Evolutionary conservation across 2,797 vertebrate species (phyloP).

Genomic region (Ara ararauna): DNA sequence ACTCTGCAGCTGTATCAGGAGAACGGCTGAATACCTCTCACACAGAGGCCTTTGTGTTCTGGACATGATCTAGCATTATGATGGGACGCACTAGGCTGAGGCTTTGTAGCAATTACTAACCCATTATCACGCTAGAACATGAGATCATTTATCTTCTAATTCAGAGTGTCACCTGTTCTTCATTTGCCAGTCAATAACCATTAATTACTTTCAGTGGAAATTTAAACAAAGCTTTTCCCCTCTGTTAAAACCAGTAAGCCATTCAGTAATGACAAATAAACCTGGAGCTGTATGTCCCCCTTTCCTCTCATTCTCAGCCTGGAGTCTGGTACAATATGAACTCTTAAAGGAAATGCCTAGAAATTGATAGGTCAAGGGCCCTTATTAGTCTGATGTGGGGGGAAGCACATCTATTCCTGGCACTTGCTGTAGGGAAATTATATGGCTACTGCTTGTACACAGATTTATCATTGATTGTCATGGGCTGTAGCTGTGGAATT

Average conservation of each 20-base stretch:
- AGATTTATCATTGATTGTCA: background rate
- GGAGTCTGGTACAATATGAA: slow-evolving; percentile 70
- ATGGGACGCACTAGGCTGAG: slow-evolving; percentile 75
- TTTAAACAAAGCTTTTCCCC: slow-evolving; percentile 83
- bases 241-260: slow-evolving; percentile 81
- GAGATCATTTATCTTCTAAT: slow-evolving; percentile 87
- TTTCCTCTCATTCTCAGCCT: slow-evolving; percentile 70
- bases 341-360: slow-evolving; percentile 82
- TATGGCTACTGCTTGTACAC: slow-evolving; percentile 14
- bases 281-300: slow-evolving; percentile 69
- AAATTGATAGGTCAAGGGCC: slow-evolving; percentile 83
- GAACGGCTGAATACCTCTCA: slow-evolving; percentile 76
- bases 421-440: background rate
- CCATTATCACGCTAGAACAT: slow-evolving; percentile 88
- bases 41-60: slow-evolving; percentile 91
- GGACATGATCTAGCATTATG: slow-evolving; percentile 84
- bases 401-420: slow-evolving; percentile 53
- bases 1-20: slow-evolving; percentile 80
- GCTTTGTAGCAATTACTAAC: slow-evolving; percentile 86
- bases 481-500: slow-evolving; percentile 12
- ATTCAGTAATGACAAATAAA: slow-evolving; percentile 84
- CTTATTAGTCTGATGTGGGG: slow-evolving; percentile 72
- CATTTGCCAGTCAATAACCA: slow-evolving; percentile 87
- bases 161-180: slow-evolving; percentile 88
- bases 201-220: slow-evolving; percentile 83